These are phyloP conservation scores for Grapholita molesta DNA, from an alignment of 1,140 invertebrate species.

Conservation along the genomic window DNA sequence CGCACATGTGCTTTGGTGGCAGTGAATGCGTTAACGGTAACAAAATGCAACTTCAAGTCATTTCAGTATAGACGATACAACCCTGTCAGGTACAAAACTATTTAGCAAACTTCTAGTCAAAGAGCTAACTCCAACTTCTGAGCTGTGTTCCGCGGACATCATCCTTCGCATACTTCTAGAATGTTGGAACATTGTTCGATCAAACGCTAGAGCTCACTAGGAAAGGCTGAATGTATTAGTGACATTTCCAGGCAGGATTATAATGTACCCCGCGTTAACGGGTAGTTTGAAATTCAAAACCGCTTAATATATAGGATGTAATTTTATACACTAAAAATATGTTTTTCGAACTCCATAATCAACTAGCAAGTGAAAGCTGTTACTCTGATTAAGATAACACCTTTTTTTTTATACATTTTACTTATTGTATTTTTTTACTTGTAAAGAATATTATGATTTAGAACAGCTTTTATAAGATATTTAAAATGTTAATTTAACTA, in stretches of 20 bases:
- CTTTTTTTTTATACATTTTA: no score
- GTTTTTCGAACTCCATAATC: no score
- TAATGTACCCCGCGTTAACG: background rate
- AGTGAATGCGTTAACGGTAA: no score
- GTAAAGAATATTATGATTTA: no score
- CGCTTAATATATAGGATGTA: no score
- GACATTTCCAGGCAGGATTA: background rate
- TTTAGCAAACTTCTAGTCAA: background rate
- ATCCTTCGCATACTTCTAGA: background rate
- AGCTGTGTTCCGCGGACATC: background rate
- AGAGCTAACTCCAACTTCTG: background rate
- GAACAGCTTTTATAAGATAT: no score
- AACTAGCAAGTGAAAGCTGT: no score
- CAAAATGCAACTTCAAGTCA: background rate
- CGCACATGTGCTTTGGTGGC: no score
- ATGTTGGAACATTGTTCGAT: background rate
- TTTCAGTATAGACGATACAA: background rate
- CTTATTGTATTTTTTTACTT: no score
- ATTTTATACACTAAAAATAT: no score
- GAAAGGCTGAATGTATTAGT: background rate
- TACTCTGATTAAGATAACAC: no score
- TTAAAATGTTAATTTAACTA: no score
- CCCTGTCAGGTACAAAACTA: background rate
- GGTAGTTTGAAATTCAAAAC: background rate
- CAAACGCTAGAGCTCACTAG: background rate